Conservation (phyloP, 2,888 invertebrate genomes). For the Mycalesis mineus region DNA sequence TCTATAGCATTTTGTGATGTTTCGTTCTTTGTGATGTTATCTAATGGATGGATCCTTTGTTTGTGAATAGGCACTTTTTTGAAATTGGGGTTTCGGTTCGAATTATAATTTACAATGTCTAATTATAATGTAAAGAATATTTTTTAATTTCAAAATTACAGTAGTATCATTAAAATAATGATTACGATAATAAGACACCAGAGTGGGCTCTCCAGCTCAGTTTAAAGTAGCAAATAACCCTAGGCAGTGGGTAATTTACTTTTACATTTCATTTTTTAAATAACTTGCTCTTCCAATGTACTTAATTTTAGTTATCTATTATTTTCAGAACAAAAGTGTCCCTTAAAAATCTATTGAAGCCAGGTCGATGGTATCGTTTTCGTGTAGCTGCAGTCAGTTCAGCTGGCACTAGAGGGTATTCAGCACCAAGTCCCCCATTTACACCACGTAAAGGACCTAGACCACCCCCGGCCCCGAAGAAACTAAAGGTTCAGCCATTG, state of each 20-base stretch:
- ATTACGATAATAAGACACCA: too few species aligned
- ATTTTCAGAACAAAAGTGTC: slow-evolving; percentile 67
- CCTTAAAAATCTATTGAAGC: slow-evolving; percentile 77
- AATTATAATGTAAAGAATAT: background rate
- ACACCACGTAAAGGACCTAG: slow-evolving; percentile 78
- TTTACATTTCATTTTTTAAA: too few species aligned
- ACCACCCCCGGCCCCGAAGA: slow-evolving; percentile 80
- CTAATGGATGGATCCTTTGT: slow-evolving; percentile 7
- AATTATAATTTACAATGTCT: background rate
- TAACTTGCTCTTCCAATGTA: too few species aligned
- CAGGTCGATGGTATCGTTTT: slow-evolving; percentile 88
- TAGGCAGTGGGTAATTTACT: too few species aligned
- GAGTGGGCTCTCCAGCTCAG: too few species aligned
- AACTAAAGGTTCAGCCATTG: slow-evolving; percentile 76
- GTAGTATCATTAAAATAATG: background rate
- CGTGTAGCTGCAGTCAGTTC: slow-evolving; percentile 86
- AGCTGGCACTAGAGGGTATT: slow-evolving; percentile 85
- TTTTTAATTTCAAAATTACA: background rate
- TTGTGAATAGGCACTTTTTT: background rate
- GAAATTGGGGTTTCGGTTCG: background rate
- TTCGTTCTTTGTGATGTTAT: slow-evolving; percentile 1
- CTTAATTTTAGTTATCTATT: background rate
- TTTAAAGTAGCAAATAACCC: too few species aligned
- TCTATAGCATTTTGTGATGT: slow-evolving; percentile 3
- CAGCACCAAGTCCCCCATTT: slow-evolving; percentile 78